A percentile compares a stretch with the other conserved stretches of the same genome.
These are phyloP conservation scores for Ditula angustiorana DNA, from an alignment of 2,888 invertebrate genomes.

Conservation along the genomic window DNA sequence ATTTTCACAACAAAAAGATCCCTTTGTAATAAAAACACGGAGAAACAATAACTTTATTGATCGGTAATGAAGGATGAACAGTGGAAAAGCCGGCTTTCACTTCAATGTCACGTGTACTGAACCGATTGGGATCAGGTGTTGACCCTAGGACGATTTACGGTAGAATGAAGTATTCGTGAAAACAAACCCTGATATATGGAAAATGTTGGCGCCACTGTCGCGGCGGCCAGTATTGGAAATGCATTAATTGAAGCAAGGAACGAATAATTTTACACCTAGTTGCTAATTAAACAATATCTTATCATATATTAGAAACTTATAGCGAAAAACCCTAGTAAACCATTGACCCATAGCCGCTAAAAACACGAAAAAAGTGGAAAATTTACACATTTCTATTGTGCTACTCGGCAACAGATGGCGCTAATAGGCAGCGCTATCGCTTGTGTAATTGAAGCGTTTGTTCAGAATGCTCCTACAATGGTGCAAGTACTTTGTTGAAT, in stretches of 20 bases:
- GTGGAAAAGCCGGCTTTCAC: slow-evolving; percentile 67
- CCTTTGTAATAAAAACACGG: slow-evolving; percentile 16
- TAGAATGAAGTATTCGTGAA: slow-evolving; percentile 83
- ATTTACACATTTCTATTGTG: slow-evolving; percentile 3
- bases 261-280: slow-evolving; percentile 7
- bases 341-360: neutral
- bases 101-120: slow-evolving; percentile 74
- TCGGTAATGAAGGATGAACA: slow-evolving; percentile 29
- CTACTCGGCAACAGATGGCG: slow-evolving; percentile 60
- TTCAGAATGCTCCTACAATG: neutral
- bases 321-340: slow-evolving; percentile 8
- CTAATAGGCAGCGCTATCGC: slow-evolving; percentile 10
- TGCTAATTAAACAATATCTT: slow-evolving; percentile 6
- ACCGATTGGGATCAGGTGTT: slow-evolving; percentile 72
- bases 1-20: slow-evolving; percentile 23
- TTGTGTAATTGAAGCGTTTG: neutral
- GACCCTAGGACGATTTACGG: slow-evolving; percentile 80
- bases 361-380: slow-evolving; percentile 8
- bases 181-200: slow-evolving; percentile 83
- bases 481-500: neutral
- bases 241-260: slow-evolving; percentile 24
- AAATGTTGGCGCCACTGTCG: slow-evolving; percentile 80
- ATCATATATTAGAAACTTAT: slow-evolving; percentile 3
- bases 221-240: slow-evolving; percentile 60
- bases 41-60: slow-evolving; percentile 24